phyloP scores from a whole-genome alignment of 2,888 invertebrate genomes.

The Volucella zonaria region DNA sequence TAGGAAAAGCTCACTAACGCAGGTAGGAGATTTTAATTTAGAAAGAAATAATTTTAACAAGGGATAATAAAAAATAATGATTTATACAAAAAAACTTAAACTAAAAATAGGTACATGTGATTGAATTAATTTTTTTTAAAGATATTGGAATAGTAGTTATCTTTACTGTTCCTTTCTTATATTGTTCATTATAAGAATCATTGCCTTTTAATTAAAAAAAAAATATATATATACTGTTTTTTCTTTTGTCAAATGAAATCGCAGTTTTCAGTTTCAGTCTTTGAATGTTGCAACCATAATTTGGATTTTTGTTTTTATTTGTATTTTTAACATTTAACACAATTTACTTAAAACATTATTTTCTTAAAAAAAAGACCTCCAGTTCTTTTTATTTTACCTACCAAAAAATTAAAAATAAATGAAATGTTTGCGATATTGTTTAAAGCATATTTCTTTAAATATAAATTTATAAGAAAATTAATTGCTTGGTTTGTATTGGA shows the following conservation, averaged over 20 bases:
- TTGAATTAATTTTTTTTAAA: slow-evolving; percentile 22
- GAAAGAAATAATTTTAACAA: slow-evolving; percentile 37
- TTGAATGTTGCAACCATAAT: slow-evolving; percentile 72
- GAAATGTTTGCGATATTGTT: slow-evolving; percentile 42
- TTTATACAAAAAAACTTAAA: slow-evolving; percentile 27
- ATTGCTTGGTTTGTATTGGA: slow-evolving; percentile 63
- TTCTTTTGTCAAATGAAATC: slow-evolving; percentile 46
- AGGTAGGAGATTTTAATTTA: slow-evolving; percentile 23
- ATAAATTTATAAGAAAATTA: slow-evolving; percentile 45
- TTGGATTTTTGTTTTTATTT: slow-evolving; percentile 27
- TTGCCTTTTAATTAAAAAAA: slow-evolving; percentile 59
- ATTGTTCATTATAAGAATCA: slow-evolving; percentile 60
- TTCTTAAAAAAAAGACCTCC: slow-evolving; percentile 41
- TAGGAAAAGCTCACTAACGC: slow-evolving; percentile 54
- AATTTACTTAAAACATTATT: slow-evolving; percentile 22
- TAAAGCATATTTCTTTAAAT: slow-evolving; percentile 48
- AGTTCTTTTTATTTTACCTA: slow-evolving; percentile 72
- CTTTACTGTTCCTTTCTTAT: slow-evolving; percentile 14
- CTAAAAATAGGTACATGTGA: slow-evolving; percentile 28
- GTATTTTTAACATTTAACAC: slow-evolving; percentile 23
- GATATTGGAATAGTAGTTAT: slow-evolving; percentile 33
- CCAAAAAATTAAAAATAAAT: slow-evolving; percentile 17
- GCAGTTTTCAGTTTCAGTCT: slow-evolving; percentile 68
- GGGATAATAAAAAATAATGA: slow-evolving; percentile 27
- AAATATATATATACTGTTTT: neutral